Evolutionary conservation across 1,140 invertebrate species (phyloP), one percentile per base, ranked within the genome.

Genomic region (Homarus americanus): DNA sequence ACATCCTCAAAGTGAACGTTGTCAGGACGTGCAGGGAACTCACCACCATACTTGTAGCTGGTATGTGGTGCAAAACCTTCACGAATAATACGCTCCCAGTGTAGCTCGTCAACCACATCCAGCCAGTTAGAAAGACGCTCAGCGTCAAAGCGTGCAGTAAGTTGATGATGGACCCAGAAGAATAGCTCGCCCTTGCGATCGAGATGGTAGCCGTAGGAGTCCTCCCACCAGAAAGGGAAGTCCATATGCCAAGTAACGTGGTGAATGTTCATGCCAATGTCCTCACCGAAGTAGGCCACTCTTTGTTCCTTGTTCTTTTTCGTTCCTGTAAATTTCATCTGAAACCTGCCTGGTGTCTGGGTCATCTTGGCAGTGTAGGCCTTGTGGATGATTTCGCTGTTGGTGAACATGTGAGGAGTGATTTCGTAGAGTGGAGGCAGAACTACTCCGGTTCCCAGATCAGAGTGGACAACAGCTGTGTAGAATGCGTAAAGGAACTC

Each of bases 21-120:
- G 20, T 83, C 82, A 24, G 82, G 82, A 20, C 82, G 82, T 40
- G 82, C 17, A 1, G 82, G 82, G 32, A 83, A 83, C 28, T 80
- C 53, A 12, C 82, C 82, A 34, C 82, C 82, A 34, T 66, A 83
- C 32, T 69, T 83, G 82, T 83, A 83, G 32, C 10, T 34, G 15
- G 82, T 83, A 20, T 83, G 82, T 12, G 82, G 82, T 40, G 82
- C 82, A 83, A 83, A 83, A 24, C 82, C 82, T 32, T 83, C 82
- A 2, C 69, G 28, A 49, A 83, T 83, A 28, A 32, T 1, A 5
- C 20, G 28, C 1, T 83, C 63, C 82, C 82, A 83, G 49, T 83
- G 36, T 1, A 83, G 53, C 34, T 83, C 82, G 24, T 83, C 53
- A 7, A 83, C 82, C 9, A 28, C 10, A 15, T 34, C 32, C 36